Base-by-base conservation (phyloP, 2,113 vertebrate species). In the Laticauda colubrina region DNA sequence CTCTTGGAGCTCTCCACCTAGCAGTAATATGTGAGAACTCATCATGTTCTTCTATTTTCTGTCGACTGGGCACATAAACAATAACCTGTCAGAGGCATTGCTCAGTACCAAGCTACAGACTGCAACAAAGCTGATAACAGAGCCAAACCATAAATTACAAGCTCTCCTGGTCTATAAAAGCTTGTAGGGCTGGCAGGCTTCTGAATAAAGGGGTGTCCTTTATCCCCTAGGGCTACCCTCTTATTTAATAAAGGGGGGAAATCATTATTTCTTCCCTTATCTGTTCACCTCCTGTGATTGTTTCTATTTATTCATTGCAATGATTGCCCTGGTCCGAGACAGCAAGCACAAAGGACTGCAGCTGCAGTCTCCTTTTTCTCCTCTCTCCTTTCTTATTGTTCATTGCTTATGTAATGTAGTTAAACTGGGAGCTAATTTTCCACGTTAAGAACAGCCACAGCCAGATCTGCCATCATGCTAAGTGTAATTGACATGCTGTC, bases 401-500 rank as follows among this genome's bases (percentile, higher is more conserved):
- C 51, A n/a, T 51, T 88, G 61, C n/a, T 59, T 64, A 55, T 89
- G 43, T 89, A 34, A 90, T 53, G 26, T 21, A 48, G 26, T 51
- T 69, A 64, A 89, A 89, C 5, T 43, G 69, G 43, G n/a, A 57
- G 69, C 61, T 90, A 85, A 91, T 94, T 85, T 86, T 85, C 48
- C 45, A 53, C 6, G 15, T 59, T 8, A 45, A 88, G 88, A 90
- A 89, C 91, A 91, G 55, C 39, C 14, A n/a, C 39, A 64, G 11
- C 89, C 54, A 88, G 61, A 24, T 61, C 20, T 5, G 21, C 88
- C 1, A 1, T 95, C 94, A 95, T 51, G 0, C 0, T 96, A 18
- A 96, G 93, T 43, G 89, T 90, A 94, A 91, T 94, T 95, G 96
- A 95, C 8, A 0, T 57, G 0, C 57, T 93, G 0, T 53, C 87